phyloP scores from a whole-genome alignment of 2,888 invertebrate genomes.

The Dasysyrphus tricinctus region DNA sequence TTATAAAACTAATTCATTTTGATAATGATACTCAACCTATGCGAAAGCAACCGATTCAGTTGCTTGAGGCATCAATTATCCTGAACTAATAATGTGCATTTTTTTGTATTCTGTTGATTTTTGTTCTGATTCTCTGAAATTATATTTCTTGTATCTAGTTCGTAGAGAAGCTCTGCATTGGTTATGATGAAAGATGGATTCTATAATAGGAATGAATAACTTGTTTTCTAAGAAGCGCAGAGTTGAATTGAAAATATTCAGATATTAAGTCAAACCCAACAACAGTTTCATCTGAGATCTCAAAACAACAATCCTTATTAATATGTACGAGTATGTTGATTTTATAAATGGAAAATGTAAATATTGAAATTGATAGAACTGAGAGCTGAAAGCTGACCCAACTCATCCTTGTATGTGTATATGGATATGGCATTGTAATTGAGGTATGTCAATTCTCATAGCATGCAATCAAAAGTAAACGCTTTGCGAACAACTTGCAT shows the following conservation, averaged over 20 bases:
- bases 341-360: slow-evolving; percentile 65
- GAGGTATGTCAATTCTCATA: slow-evolving; percentile 54
- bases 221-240: not conserved
- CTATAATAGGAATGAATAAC: not conserved
- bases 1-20: too few species aligned
- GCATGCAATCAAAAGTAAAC: slow-evolving; percentile 57
- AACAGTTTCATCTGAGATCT: not conserved
- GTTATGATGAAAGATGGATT: not conserved
- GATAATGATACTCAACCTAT: too few species aligned
- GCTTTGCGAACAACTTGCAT: slow-evolving; percentile 22
- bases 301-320: slow-evolving; percentile 41
- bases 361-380: slow-evolving; percentile 45
- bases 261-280: not conserved
- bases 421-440: slow-evolving; percentile 58
- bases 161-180: not conserved
- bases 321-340: slow-evolving; percentile 53
- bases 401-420: slow-evolving; percentile 21
- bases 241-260: slow-evolving; percentile 9
- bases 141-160: too few species aligned
- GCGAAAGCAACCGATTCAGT: too few species aligned
- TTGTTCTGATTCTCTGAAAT: too few species aligned
- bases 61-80: too few species aligned
- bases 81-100: too few species aligned
- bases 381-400: slow-evolving; percentile 8
- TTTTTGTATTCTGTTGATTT: too few species aligned